Evolutionary conservation across 1,140 invertebrate species (phyloP).

Genomic region (Nephila pilipes): DNA sequence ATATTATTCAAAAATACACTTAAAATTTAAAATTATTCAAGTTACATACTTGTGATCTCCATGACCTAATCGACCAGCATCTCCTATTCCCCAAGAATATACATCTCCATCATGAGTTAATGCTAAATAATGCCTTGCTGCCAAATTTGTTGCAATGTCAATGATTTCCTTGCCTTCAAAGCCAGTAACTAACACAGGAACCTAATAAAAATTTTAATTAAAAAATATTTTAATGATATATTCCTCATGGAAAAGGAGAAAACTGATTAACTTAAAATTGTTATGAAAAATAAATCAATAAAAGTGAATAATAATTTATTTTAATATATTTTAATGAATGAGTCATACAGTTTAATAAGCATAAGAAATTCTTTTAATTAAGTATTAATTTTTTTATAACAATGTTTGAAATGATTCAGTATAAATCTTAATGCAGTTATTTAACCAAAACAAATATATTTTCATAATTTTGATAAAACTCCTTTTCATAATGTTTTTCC

Average conservation of each 20-base stretch:
- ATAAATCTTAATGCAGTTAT: too few relatives aligned
- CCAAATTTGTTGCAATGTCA: conserved; percentile 94
- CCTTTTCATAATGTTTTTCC: too few relatives aligned
- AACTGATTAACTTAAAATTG: not conserved
- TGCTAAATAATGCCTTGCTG: conserved; percentile 96
- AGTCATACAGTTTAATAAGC: too few relatives aligned
- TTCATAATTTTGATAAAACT: too few relatives aligned
- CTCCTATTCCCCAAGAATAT: conserved; percentile 97
- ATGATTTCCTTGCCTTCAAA: conserved; percentile 92
- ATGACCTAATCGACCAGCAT: conserved; percentile 95
- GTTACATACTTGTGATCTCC: conserved; percentile 84
- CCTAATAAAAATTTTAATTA: not conserved
- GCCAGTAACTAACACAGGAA: conserved; percentile 87
- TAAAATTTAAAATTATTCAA: not conserved
- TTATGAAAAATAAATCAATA: not conserved
- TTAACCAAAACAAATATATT: too few relatives aligned
- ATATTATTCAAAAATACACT: too few relatives aligned
- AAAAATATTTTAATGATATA: not conserved
- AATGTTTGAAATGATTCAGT: too few relatives aligned
- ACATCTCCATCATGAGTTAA: conserved; percentile 94
- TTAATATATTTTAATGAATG: too few relatives aligned
- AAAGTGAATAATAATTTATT: too few relatives aligned
- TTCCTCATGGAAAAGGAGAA: not conserved
- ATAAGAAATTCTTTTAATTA: too few relatives aligned
- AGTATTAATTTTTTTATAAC: too few relatives aligned